Percentiles rank a stretch among this genome's conserved stretches.
These are phyloP conservation scores for Sebastes nivosus DNA, from an alignment of 2,797 vertebrate genomes.

Conservation along the genomic window DNA sequence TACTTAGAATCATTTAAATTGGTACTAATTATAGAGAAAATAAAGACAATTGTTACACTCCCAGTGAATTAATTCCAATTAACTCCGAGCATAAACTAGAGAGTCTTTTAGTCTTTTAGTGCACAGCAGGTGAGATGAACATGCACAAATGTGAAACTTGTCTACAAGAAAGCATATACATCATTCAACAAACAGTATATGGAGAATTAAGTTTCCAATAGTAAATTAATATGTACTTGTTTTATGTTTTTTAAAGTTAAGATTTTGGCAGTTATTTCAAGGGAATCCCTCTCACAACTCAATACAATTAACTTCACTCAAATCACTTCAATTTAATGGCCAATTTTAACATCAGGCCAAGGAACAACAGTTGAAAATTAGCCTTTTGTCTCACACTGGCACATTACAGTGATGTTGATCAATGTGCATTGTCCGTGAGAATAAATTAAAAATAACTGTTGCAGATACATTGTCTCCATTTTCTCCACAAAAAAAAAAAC, in stretches of 20 bases:
- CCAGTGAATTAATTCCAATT: neutral
- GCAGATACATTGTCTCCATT: neutral
- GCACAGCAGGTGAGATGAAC: neutral
- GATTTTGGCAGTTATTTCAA: neutral
- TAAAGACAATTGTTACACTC: neutral
- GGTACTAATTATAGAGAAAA: neutral
- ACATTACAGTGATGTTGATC: too few relatives aligned
- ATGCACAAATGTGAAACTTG: neutral
- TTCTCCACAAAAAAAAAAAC: neutral
- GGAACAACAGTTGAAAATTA: too few relatives aligned
- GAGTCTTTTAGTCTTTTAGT: neutral
- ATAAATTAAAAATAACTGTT: neutral
- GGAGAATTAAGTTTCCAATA: neutral
- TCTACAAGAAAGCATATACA: neutral
- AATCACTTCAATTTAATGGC: too few relatives aligned
- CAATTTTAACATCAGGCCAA: too few relatives aligned
- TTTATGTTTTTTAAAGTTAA: neutral
- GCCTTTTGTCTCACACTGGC: too few relatives aligned
- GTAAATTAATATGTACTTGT: neutral
- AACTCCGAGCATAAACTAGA: neutral
- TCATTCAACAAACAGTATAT: neutral
- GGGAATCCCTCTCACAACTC: neutral
- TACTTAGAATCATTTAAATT: neutral
- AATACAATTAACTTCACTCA: neutral
- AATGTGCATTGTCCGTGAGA: too few relatives aligned